Evolutionary conservation across 2,888 invertebrate species (phyloP), one percentile per base, ranked within the genome.

Genomic region (Steinernema hermaphroditum): DNA sequence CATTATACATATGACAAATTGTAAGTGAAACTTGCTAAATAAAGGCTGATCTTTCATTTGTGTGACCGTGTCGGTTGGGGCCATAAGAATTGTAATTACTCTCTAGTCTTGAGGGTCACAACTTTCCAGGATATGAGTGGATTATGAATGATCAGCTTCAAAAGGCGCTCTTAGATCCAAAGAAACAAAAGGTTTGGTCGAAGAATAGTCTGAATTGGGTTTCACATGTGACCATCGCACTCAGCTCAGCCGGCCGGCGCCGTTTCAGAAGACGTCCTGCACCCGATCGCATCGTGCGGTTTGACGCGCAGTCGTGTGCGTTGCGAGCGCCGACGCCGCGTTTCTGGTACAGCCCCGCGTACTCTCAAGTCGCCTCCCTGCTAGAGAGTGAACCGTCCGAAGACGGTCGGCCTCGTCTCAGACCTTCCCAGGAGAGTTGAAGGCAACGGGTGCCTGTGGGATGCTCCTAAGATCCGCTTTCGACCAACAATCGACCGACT

Each of bases 131-230:
- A n/a, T n/a, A n/a, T n/a, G n/a, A n/a, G n/a, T n/a, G n/a, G n/a
- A n/a, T n/a, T n/a, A n/a, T n/a, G n/a, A n/a, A n/a, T n/a, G n/a
- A n/a, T n/a, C n/a, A n/a, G n/a, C n/a, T n/a, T n/a, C n/a, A n/a
- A n/a, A n/a, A n/a, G n/a, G n/a, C n/a, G n/a, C n/a, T n/a, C n/a
- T n/a, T n/a, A 27, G 68, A 24, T 24, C 1, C 24, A 0, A 69
- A 14, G 19, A n/a, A 1, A 0, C 4, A 43, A 41, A 19, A 43
- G 9, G 32, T 68, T 72, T 72, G 72, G 68, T 72, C 72, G 72
- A 68, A 69, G 68, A 72, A 44, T 72, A 72, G 72, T 72, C 72
- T 72, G 72, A 72, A 72, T 72, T 72, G 72, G 72, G 72, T 72
- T 41, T 54, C 19, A 54, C 68, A 44, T 68, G 70, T 69, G 69